Percentiles rank a stretch among this genome's conserved stretches.
Conservation (phyloP, 2,113 vertebrate species). For the Sapayoa aenigma region DNA sequence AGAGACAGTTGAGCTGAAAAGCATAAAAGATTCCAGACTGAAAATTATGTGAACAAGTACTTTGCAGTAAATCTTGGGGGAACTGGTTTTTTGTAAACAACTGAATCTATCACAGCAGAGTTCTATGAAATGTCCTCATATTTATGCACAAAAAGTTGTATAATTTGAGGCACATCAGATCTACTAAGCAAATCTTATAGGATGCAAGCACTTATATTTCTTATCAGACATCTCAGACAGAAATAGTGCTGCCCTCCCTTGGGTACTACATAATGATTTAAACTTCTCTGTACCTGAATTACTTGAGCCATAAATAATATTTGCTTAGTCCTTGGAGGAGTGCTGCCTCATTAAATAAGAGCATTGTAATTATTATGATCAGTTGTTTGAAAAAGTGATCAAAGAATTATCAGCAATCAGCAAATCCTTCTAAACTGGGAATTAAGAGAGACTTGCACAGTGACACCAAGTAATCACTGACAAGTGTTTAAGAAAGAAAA, state of each 20-base stretch:
- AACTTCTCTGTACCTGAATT: conserved; percentile 35
- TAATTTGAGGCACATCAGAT: not conserved
- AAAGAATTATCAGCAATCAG: conserved; percentile 29
- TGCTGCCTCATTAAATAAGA: conserved; percentile 19
- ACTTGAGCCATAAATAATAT: conserved; percentile 41
- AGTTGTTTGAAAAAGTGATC: conserved; percentile 35
- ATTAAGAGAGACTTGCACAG: not conserved
- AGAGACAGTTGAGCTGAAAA: not conserved
- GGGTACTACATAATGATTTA: not conserved
- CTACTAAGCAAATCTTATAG: not conserved
- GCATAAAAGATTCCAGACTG: not conserved
- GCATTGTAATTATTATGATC: not conserved
- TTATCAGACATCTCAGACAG: not conserved
- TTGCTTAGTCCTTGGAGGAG: conserved; percentile 10
- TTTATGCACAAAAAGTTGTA: not conserved
- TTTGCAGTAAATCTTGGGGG: not conserved
- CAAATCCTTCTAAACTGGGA: not conserved
- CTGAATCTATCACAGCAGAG: not conserved
- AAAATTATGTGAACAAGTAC: not conserved
- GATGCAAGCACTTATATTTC: not conserved
- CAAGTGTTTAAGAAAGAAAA: not conserved
- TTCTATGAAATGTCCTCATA: not conserved
- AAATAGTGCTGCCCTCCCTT: conserved; percentile 1
- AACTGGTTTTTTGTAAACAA: not conserved
- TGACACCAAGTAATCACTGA: not conserved